Conservation (phyloP, 2,113 vertebrate genomes). For the Cynopterus brachyotis region DNA sequence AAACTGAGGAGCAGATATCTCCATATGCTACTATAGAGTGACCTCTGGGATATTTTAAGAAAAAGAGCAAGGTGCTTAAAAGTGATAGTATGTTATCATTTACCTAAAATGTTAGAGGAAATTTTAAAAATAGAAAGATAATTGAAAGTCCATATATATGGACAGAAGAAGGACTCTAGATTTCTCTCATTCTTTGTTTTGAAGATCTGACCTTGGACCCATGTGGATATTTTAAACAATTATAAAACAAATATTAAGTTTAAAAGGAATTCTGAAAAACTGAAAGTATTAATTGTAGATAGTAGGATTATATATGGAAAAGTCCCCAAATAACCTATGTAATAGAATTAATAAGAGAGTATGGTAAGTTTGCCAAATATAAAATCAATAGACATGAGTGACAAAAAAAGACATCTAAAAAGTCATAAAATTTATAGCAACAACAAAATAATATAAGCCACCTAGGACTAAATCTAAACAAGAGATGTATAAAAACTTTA, state of each 20-base stretch:
- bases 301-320: background rate
- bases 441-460: background rate
- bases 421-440: background rate
- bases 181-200: background rate
- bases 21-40: background rate
- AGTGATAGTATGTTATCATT: background rate
- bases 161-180: background rate
- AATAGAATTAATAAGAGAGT: background rate
- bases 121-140: background rate
- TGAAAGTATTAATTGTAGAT: background rate
- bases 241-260: background rate
- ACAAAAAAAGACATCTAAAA: background rate
- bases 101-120: background rate
- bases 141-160: background rate
- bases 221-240: background rate
- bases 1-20: background rate
- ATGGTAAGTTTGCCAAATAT: background rate
- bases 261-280: constrained; percentile 1
- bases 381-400: background rate
- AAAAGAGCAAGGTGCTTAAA: background rate
- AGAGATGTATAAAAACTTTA: background rate
- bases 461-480: background rate
- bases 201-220: background rate
- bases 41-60: background rate
- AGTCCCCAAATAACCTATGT: background rate